Conservation (phyloP, 64 coral and sea anemone genomes). For the Montipora capricornis region DNA sequence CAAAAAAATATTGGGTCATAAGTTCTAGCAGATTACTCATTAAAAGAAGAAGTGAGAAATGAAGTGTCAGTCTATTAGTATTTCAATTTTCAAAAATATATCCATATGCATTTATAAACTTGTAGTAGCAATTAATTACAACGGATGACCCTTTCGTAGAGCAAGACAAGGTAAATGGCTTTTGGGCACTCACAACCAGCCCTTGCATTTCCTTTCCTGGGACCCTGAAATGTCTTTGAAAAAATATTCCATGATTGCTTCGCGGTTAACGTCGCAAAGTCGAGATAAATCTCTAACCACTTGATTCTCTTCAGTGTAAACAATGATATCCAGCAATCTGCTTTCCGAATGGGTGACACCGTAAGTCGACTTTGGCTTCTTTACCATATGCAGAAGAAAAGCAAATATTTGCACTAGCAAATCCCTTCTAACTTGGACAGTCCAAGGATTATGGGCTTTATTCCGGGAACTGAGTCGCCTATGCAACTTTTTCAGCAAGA, state of each 20-base stretch:
- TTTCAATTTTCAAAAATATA: no score
- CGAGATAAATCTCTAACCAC: no score
- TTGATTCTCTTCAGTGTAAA: no score
- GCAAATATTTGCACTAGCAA: constrained; percentile 26
- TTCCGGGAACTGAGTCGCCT: constrained; percentile 9
- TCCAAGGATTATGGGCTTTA: constrained; percentile 39
- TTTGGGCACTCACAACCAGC: constrained; percentile 27
- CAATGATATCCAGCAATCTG: no score
- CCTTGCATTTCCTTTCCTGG: constrained; percentile 27
- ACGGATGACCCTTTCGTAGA: constrained; percentile 28
- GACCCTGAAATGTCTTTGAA: constrained; percentile 30
- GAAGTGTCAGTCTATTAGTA: constrained; percentile 9
- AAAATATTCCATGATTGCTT: no score
- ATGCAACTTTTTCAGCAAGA: constrained; percentile 33
- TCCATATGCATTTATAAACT: constrained; percentile 26
- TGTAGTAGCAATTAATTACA: constrained; percentile 33
- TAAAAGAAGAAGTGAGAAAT: constrained; percentile 13
- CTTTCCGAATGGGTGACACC: no score
- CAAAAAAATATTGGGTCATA: constrained; percentile 20
- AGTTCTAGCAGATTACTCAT: no score
- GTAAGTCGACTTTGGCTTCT: no score
- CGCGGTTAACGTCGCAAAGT: background rate
- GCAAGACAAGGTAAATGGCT: constrained; percentile 43
- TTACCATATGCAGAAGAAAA: background rate
- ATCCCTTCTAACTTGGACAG: constrained; percentile 25